phyloP scores from a whole-genome alignment of 1,140 invertebrate species.

The Nixonia krombeini region DNA sequence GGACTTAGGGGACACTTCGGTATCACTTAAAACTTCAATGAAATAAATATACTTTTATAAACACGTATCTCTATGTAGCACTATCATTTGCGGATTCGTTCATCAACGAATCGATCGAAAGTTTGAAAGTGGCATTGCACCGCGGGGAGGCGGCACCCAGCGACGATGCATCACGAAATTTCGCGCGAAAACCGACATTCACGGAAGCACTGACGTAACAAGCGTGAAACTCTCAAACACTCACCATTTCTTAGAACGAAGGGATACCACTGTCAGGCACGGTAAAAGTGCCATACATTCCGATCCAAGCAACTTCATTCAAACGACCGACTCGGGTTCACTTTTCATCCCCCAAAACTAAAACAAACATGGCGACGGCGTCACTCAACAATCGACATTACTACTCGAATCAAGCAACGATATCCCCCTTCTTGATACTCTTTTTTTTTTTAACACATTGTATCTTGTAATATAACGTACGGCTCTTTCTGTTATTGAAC shows the following conservation, averaged over 20 bases:
- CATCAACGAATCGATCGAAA: slow-evolving; percentile 15
- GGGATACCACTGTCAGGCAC: not conserved
- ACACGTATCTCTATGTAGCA: not conserved
- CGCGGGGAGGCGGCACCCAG: slow-evolving; percentile 20
- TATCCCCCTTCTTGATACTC: slow-evolving; percentile 6
- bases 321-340: slow-evolving; percentile 26
- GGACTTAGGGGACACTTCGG: not conserved
- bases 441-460: no score
- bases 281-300: not conserved
- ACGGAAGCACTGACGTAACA: not conserved
- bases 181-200: slow-evolving; percentile 15
- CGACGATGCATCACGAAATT: slow-evolving; percentile 10
- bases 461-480: no score
- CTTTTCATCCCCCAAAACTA: slow-evolving; percentile 52
- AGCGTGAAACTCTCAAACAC: slow-evolving; percentile 4
- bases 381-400: slow-evolving; percentile 39
- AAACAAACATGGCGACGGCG: slow-evolving; percentile 54
- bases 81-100: not conserved
- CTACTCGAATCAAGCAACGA: slow-evolving; percentile 36
- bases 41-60: not conserved
- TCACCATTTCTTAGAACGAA: slow-evolving; percentile 27
- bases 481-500: no score
- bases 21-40: not conserved
- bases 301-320: slow-evolving; percentile 20
- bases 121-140: slow-evolving; percentile 19